Evolutionary conservation across 2,113 vertebrate genomes (phyloP).

Genomic region (Microcebus ravelobensis): DNA sequence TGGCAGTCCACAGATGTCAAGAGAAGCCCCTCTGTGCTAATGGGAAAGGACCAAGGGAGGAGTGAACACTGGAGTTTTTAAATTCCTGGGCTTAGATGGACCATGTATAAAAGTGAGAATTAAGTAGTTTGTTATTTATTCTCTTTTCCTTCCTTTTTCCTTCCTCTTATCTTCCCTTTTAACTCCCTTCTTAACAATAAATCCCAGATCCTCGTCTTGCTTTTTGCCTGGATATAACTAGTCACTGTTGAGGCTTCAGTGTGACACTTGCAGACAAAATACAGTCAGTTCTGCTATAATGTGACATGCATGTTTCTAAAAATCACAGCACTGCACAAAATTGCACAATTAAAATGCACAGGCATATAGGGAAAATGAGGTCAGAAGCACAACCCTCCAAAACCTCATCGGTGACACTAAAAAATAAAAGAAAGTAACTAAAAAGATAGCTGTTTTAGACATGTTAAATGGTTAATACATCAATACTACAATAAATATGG

Average conservation of each 20-base stretch:
- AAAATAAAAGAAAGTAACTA: background rate
- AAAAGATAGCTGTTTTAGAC: background rate
- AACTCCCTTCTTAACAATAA: background rate
- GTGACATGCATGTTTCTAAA: background rate
- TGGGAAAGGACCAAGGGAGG: background rate
- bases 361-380: background rate
- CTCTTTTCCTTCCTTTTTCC: background rate
- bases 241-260: background rate
- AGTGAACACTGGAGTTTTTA: background rate
- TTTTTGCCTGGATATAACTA: background rate
- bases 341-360: background rate
- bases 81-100: background rate
- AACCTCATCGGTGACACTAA: background rate
- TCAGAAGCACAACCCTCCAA: background rate
- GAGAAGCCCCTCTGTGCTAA: background rate
- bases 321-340: background rate
- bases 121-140: background rate
- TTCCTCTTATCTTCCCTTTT: background rate
- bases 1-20: background rate
- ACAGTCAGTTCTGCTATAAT: background rate
- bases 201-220: background rate
- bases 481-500: background rate
- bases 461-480: background rate
- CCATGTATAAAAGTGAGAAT: background rate
- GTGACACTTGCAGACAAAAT: background rate